Base-by-base conservation (phyloP, 2,797 vertebrate species). In the Acanthopagrus latus region DNA sequence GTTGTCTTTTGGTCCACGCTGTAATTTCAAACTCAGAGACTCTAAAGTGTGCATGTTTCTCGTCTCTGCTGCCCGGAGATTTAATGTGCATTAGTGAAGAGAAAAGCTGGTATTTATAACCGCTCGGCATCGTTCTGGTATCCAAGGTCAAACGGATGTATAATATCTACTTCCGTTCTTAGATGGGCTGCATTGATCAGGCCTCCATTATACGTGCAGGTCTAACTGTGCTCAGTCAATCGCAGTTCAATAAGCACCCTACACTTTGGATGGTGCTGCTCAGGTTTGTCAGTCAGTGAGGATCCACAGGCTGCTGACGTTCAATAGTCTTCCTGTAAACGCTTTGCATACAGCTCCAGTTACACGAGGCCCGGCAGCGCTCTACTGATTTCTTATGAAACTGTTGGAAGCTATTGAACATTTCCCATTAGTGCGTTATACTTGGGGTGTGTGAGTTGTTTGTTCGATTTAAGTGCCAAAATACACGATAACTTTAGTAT, bases 301-400 rank as follows among this genome's bases (percentile, higher is more conserved):
- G 18, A 12, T 55, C 60, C 50, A 5, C 47, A 27, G n/a, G 50
- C 68, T 63, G 1, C 16, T 23, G 57, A 20, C 14, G 83, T 52
- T 92, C 89, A 29, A 89, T 91, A 81, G 86, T 82, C 76, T 93
- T 91, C 91, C 90, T 77, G 92, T 89, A 93, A 93, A 88, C 57
- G 50, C 82, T 87, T 50, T 66, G 57, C 80, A 76, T 67, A 72
- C 79, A 23, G 80, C 78, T 91, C 88, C 23, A 2, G 76, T 90
- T 90, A 90, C 90, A 78, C 47, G 1, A 71, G 50, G 78, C 77
- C 68, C 7, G 16, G 43, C 57, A 48, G 67, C 27, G 55, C 57
- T 64, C 57, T 54, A 0, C 69, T 80, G 54, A 46, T 44, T 71
- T 47, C 71, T 71, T 21, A 50, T 63, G 54, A 84, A 69, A 59